Evolutionary conservation across 2,888 invertebrate genomes (phyloP), one percentile per base, ranked within the genome.

Genomic region (Caenorhabditis macrosperma): DNA sequence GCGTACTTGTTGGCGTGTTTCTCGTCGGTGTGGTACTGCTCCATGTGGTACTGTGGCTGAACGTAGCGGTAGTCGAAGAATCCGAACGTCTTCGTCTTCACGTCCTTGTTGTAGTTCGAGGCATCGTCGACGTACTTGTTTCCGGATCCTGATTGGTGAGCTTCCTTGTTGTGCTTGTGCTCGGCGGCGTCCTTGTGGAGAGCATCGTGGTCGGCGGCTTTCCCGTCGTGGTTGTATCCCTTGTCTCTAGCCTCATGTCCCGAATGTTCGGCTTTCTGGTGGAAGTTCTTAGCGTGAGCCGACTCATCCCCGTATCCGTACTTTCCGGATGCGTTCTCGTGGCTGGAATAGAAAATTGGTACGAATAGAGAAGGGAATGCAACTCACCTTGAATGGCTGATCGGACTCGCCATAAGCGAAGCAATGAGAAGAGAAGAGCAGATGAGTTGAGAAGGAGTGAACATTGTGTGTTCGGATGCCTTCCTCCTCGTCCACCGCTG

Each of bases 21-120:
- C 82, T 87, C 87, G 61, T 87, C 86, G 50, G 84, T 83, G 76
- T 86, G 87, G 82, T 85, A 87, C 69, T 87, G 82, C 78, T 87
- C 87, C 74, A 85, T 78, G 69, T 87, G 87, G 81, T 86, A 87
- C 69, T 87, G 87, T 41, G 87, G 87, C 79, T 87, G 87, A 35
- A 87, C 83, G 82, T 83, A 87, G 52, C 81, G 78, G 82, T 87
- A 87, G 78, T 87, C 87, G 78, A 87, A 87, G 84, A 86, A 87
- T 38, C 87, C 87, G 75, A 82, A 85, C 7, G 86, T 81, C 72
- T 87, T 87, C 69, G 82, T 83, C 72, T 87, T 87, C 74, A 82
- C 81, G 66, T 87, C 87, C 66, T 86, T 86, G 71, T 83, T 85
- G 72, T 82, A 85, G 60, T 84, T 78, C 50, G 75, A 79, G 57